Base-by-base conservation (phyloP, 2,797 vertebrate genomes). In the Craterocephalus amniculus region DNA sequence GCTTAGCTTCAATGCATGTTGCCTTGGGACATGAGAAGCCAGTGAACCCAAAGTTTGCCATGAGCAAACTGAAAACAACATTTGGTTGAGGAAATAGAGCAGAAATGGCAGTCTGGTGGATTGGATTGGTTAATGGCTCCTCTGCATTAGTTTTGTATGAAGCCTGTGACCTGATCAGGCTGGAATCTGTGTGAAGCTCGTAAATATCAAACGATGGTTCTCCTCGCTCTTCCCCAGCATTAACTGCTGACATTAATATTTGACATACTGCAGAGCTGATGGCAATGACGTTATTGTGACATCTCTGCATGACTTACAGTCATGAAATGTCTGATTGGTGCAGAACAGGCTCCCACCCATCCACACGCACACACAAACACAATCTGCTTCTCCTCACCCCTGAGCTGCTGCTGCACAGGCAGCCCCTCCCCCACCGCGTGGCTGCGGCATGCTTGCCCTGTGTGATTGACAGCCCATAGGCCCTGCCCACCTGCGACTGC, bases 401-500 rank as follows among this genome's bases (percentile, higher is more conserved):
- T 49, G 48, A 78, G 76, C 74, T 83, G 67, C 74, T 83, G 67
- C 73, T 81, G 83, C 84, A 85, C 79, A 79, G 67, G 34, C 78
- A 55, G 75, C 83, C 88, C 91, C 85, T 88, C 89, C 89, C 88
- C 85, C 87, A 89, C 69, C 0, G 51, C 67, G 70, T 84, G 81
- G 88, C 86, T 90, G 91, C 89, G 73, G 89, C 85, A 89, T 75
- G 81, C 73, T 49, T 77, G 85, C 81, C 75, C 76, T 7, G 45
- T 22, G 40, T 90, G 85, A 90, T 62, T 87, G 89, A 89, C 85
- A 79, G 82, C 51, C 40, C 1, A 32, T 63, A 80, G 87, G 84
- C 81, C 77, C 88, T 70, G 69, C 92, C 92, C 86, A 89, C 78
- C 72, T 58, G 43, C 83, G 74, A 90, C 91, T 92, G 91, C 91